Percentiles rank a stretch among this genome's conserved stretches.
phyloP scores from a whole-genome alignment of 1,140 invertebrate genomes.

The Ostrea edulis region DNA sequence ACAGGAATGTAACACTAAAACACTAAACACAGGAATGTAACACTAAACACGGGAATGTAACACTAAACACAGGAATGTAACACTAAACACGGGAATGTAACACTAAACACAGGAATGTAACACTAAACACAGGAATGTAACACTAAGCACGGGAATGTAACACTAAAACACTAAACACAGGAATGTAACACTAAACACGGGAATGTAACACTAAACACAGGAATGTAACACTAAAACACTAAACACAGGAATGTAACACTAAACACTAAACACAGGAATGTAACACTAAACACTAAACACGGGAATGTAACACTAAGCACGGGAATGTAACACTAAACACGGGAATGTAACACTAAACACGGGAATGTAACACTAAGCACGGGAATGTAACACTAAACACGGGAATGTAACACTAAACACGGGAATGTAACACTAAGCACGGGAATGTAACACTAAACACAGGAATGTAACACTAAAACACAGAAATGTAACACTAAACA shows the following conservation, averaged over 20 bases:
- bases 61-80: no score
- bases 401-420: not conserved
- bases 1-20: no score
- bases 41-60: slow-evolving; percentile 42
- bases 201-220: not conserved
- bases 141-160: no score
- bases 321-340: not conserved
- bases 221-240: no score
- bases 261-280: slow-evolving; percentile 16
- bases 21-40: no score
- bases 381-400: no score
- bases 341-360: no score
- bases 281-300: not conserved
- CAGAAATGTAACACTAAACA: not conserved
- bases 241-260: slow-evolving; percentile 31
- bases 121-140: slow-evolving; percentile 43
- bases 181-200: no score
- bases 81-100: slow-evolving; percentile 42
- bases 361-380: not conserved
- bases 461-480: no score
- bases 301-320: slow-evolving; percentile 10
- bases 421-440: no score
- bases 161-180: not conserved
- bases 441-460: not conserved
- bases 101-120: no score